Percentiles rank a stretch among this genome's conserved stretches.
Conservation (phyloP, 2,113 vertebrate species). For the Prunella himalayana region DNA sequence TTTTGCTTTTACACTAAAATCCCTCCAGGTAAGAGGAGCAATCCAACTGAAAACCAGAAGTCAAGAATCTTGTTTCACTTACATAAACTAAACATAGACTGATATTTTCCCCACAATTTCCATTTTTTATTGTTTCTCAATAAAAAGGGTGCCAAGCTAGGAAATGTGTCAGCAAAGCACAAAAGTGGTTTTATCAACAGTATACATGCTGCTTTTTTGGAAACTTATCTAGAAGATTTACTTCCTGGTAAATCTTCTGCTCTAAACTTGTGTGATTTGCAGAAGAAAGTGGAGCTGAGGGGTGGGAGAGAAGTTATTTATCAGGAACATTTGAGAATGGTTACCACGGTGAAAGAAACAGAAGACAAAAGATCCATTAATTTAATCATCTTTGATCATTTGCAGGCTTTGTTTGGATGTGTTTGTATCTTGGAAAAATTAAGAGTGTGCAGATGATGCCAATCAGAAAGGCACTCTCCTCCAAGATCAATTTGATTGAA, state of each 20-base stretch:
- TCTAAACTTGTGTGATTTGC: neutral
- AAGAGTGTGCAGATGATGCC: neutral
- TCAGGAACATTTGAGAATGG: neutral
- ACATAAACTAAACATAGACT: neutral
- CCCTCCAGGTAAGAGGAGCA: neutral
- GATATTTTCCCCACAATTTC: neutral
- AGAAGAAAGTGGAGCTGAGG: neutral
- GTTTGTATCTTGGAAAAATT: neutral
- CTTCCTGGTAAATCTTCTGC: neutral
- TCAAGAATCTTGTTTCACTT: neutral
- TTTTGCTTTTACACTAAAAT: neutral
- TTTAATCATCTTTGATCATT: neutral
- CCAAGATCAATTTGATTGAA: neutral
- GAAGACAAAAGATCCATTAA: conserved; percentile 13
- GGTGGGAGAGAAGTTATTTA: neutral
- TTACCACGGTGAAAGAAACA: neutral
- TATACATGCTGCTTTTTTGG: neutral
- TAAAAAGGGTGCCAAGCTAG: neutral
- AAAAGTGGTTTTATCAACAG: neutral
- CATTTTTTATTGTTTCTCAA: neutral
- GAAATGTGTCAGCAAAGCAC: neutral
- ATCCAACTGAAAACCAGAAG: neutral
- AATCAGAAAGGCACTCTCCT: neutral
- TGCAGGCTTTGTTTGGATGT: neutral
- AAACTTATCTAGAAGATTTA: neutral